A percentile compares a stretch with the other conserved stretches of the same genome.
Evolutionary conservation across 2,888 invertebrate genomes (phyloP).

Genomic region (Aporophyla lueneburgensis): DNA sequence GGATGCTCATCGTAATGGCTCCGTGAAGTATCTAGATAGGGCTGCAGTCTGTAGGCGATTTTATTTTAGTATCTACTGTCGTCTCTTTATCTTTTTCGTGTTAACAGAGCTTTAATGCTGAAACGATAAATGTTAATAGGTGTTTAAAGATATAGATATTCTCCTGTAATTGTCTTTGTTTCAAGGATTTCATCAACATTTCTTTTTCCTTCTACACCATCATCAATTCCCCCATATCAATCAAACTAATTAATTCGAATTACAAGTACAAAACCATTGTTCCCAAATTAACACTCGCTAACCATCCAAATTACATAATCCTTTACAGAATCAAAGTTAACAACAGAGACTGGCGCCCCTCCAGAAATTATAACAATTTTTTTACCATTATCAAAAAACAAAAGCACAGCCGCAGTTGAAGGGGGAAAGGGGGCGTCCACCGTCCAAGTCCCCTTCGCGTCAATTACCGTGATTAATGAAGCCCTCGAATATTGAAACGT

Average conservation of each 20-base stretch:
- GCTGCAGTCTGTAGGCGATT: constrained; percentile 47
- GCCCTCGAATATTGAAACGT: constrained; percentile 89
- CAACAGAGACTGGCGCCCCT: constrained; percentile 60
- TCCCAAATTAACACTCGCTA: constrained; percentile 51
- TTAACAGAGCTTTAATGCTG: neutral
- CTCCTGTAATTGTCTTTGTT: neutral
- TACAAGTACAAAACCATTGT: constrained; percentile 34
- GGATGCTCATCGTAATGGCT: constrained; percentile 56
- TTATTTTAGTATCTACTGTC: constrained; percentile 39
- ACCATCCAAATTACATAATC: constrained; percentile 56
- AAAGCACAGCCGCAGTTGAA: constrained; percentile 68
- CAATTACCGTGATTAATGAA: constrained; percentile 90
- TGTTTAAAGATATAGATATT: neutral
- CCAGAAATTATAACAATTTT: constrained; percentile 66
- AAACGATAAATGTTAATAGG: constrained; percentile 8
- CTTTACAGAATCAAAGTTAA: constrained; percentile 61
- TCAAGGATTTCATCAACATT: neutral
- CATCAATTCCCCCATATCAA: constrained; percentile 19
- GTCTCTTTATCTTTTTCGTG: constrained; percentile 35
- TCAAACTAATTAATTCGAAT: constrained; percentile 48
- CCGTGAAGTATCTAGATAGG: constrained; percentile 41
- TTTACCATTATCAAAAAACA: constrained; percentile 79
- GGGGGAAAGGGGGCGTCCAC: constrained; percentile 76
- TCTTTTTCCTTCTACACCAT: neutral
- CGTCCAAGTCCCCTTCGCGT: constrained; percentile 84